Conservation (phyloP, 2,888 invertebrate species). For the Tricholauxania praeusta region DNA sequence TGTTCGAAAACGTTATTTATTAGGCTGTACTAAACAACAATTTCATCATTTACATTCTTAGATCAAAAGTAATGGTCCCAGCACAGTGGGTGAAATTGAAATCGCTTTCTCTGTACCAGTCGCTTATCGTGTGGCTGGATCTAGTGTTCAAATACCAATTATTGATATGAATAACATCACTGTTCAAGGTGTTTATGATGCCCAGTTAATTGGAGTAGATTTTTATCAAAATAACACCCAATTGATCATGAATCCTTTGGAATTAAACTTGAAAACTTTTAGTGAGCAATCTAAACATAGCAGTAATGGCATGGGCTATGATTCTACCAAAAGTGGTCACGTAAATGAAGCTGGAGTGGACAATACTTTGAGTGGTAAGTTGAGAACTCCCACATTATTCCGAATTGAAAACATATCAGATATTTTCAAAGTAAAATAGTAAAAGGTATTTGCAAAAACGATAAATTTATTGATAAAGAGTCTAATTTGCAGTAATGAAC, state of each 20-base stretch:
- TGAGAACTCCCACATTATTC: too few species aligned
- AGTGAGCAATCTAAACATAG: slow-evolving; percentile 33
- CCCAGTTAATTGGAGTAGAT: slow-evolving; percentile 58
- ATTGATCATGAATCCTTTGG: slow-evolving; percentile 60
- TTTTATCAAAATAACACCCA: slow-evolving; percentile 62
- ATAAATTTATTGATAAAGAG: not conserved
- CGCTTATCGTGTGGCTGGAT: slow-evolving; percentile 60
- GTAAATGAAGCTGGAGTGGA: slow-evolving; percentile 47
- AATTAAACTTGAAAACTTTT: slow-evolving; percentile 50
- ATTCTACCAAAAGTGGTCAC: slow-evolving; percentile 51
- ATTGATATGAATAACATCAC: slow-evolving; percentile 62
- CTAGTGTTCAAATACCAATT: slow-evolving; percentile 58
- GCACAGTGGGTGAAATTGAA: slow-evolving; percentile 62
- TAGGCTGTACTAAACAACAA: not conserved
- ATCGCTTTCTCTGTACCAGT: slow-evolving; percentile 63
- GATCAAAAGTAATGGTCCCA: slow-evolving; percentile 67
- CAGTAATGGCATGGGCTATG: slow-evolving; percentile 49
- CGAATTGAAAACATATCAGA: too few species aligned
- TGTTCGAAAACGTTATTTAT: slow-evolving; percentile 9
- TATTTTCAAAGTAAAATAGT: too few species aligned
- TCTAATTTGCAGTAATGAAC: not conserved
- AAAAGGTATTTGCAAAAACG: too few species aligned
- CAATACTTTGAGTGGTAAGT: slow-evolving; percentile 34
- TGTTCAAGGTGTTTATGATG: slow-evolving; percentile 62
- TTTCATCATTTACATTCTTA: slow-evolving; percentile 30